A percentile compares a stretch with the other conserved stretches of the same genome.
These are phyloP conservation scores for Harlomillsia oculata DNA, from an alignment of 1,140 invertebrate genomes.

Conservation along the genomic window DNA sequence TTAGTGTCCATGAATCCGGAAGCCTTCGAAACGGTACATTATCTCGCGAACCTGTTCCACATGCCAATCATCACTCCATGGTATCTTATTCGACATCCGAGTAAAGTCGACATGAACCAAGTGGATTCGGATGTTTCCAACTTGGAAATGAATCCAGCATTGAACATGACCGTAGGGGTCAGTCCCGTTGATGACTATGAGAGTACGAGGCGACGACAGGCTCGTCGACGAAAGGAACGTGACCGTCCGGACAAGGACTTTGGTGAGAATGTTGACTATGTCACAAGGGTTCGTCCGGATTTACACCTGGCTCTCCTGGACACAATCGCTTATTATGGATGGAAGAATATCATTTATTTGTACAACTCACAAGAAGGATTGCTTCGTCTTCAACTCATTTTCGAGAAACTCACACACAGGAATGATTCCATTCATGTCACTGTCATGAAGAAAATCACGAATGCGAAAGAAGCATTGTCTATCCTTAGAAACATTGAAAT, in stretches of 20 bases:
- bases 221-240: background rate
- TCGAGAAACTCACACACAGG: slow-evolving; percentile 68
- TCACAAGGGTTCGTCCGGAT: slow-evolving; percentile 41
- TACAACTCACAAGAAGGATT: slow-evolving; percentile 57
- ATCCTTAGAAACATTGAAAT: slow-evolving; percentile 33
- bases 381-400: slow-evolving; percentile 75
- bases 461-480: slow-evolving; percentile 28
- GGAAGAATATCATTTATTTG: slow-evolving; percentile 46
- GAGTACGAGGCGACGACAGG: background rate
- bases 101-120: background rate
- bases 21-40: slow-evolving; percentile 47
- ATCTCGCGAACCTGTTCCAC: slow-evolving; percentile 49
- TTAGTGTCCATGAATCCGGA: slow-evolving; percentile 51
- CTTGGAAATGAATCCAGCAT: slow-evolving; percentile 3
- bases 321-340: slow-evolving; percentile 44
- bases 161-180: background rate
- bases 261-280: slow-evolving; percentile 35
- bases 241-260: background rate
- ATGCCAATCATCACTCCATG: slow-evolving; percentile 49
- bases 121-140: background rate
- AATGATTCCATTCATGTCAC: slow-evolving; percentile 72
- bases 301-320: slow-evolving; percentile 46
- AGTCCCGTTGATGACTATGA: background rate
- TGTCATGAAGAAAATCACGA: slow-evolving; percentile 28
- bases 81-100: slow-evolving; percentile 50